Evolutionary conservation across 1,140 invertebrate species (phyloP), one percentile per base, ranked within the genome.

Genomic region (Fopius arisanus): DNA sequence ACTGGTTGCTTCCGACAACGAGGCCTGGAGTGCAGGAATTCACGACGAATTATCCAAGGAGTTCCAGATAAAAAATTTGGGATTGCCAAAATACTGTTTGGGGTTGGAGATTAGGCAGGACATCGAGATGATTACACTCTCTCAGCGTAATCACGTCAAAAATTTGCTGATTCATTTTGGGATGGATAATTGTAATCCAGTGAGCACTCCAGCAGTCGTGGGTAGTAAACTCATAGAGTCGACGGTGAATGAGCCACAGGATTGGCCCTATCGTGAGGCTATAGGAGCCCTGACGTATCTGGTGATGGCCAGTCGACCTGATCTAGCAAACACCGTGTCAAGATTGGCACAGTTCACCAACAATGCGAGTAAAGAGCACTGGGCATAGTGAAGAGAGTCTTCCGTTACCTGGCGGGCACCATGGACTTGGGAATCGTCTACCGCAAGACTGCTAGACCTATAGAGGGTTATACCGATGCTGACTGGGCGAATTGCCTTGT

Each of bases 41-140:
- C 71, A 74, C 54, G 23, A 68, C 12, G 19, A 65, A 7, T 23
- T 80, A 16, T 43, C 5, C 0, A 33, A 67, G 21, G 59, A 71
- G 1, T 81, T 82, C 37, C 67, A 81, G 10, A 71, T 81, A 19
- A 79, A 77, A 63, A 74, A 79, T 67, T 16, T 80, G 21, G 79
- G 75, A 2, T 4, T 51, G 7, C 29, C 73, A 0, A 62, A 48
- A 48, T 67, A 7, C 63, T 78, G 41, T 54, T 41, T 74, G 16
- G 78, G 70, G 59, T 19, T 73, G 1, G 72, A 71, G 59, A 71
- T 74, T 4, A 16, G 41, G 10, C 75, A 76, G 28, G 43, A 19
- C 7, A 21, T 67, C 3, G 26, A 71, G 23, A 6, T 14, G 21
- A 69, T 72, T 16, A 40, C 7, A 5, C 28, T 79, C 3, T 65